phyloP scores from a whole-genome alignment of 2,888 invertebrate genomes.

The Mylabris sibirica region DNA sequence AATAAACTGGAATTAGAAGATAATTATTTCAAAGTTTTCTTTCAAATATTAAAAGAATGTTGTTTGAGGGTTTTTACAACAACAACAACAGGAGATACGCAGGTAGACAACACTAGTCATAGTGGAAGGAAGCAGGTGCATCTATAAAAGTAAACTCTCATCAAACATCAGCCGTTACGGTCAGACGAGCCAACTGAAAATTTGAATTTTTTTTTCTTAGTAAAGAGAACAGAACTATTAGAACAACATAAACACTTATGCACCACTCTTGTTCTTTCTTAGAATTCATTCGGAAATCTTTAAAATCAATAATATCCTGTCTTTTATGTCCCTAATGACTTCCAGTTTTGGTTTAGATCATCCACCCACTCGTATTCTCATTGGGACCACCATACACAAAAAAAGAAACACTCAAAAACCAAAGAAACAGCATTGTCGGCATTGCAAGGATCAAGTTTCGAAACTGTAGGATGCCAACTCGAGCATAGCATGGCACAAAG shows the following conservation, averaged over 20 bases:
- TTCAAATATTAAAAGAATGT: neutral
- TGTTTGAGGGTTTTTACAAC: constrained; percentile 6
- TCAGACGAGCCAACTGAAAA: constrained; percentile 18
- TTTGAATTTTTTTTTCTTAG: neutral
- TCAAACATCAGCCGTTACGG: constrained; percentile 25
- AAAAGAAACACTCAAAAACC: neutral
- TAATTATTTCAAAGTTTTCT: neutral
- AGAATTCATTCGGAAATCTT: neutral
- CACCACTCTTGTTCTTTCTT: neutral
- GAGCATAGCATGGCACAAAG: constrained; percentile 43
- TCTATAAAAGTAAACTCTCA: constrained; percentile 26
- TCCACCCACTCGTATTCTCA: constrained; percentile 23
- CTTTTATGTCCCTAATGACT: neutral
- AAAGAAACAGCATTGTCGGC: constrained; percentile 31
- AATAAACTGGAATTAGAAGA: neutral
- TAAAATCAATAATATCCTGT: too few relatives aligned
- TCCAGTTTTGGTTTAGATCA: neutral
- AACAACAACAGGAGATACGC: constrained; percentile 52
- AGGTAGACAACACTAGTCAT: constrained; percentile 45
- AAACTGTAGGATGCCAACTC: constrained; percentile 40
- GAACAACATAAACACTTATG: neutral
- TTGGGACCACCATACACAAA: too few relatives aligned
- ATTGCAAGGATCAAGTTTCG: constrained; percentile 41
- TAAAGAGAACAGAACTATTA: neutral
- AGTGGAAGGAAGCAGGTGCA: constrained; percentile 58